A percentile compares a stretch with the other conserved stretches of the same genome.
Evolutionary conservation across 2,113 vertebrate species (phyloP).

Genomic region (Scalopus aquaticus): DNA sequence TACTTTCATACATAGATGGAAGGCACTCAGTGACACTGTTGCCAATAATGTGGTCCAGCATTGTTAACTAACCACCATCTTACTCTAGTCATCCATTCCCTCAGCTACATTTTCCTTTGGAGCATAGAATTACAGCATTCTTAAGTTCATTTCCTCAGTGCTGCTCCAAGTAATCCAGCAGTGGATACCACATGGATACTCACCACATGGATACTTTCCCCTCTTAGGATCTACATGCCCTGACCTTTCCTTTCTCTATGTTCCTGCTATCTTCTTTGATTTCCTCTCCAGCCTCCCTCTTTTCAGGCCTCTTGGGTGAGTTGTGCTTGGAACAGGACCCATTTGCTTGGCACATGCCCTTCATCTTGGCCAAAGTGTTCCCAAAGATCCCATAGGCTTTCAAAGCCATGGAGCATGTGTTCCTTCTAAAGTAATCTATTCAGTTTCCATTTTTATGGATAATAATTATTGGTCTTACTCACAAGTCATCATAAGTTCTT

Average conservation of each 20-base stretch:
- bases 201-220: background rate
- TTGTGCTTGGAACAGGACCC: slow-evolving; percentile 4
- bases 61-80: background rate
- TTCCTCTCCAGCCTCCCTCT: background rate
- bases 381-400: background rate
- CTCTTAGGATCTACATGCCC: background rate
- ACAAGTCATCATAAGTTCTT: slow-evolving; percentile 6
- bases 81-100: background rate
- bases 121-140: background rate
- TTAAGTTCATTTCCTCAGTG: background rate
- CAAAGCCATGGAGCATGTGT: background rate
- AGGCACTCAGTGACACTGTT: background rate
- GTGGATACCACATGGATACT: too few relatives aligned
- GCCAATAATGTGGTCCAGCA: background rate
- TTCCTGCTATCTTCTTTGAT: background rate
- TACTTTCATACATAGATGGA: too few relatives aligned
- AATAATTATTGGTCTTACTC: slow-evolving; percentile 11
- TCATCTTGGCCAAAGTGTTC: slow-evolving; percentile 41
- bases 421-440: slow-evolving; percentile 26
- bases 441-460: slow-evolving; percentile 15
- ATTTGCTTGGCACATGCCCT: background rate
- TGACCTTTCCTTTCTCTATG: background rate
- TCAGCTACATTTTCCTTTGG: background rate
- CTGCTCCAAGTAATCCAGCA: background rate
- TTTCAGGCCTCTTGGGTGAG: slow-evolving; percentile 12